These are phyloP conservation scores for Drosophila pachea DNA, from an alignment of 1,140 invertebrate genomes.

Conservation along the genomic window DNA sequence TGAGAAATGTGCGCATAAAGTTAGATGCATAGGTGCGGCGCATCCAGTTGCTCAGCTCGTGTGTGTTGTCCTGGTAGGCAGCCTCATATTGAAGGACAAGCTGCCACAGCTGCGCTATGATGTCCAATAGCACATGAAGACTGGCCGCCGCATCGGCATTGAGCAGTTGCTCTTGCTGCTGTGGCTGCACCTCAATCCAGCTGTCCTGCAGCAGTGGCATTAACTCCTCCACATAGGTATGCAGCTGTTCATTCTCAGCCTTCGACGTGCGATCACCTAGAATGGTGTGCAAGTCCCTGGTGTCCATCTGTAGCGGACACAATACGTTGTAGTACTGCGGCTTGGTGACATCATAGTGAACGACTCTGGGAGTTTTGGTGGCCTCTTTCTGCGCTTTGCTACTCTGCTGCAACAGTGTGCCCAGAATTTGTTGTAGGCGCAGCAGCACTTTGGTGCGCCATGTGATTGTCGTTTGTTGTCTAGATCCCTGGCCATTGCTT, in stretches of 20 bases:
- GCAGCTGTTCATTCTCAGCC: slow-evolving; percentile 47
- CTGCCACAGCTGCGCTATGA: slow-evolving; percentile 81
- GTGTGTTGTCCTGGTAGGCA: slow-evolving; percentile 44
- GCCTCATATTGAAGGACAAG: slow-evolving; percentile 79
- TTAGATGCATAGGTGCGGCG: slow-evolving; percentile 79
- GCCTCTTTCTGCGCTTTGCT: slow-evolving; percentile 11
- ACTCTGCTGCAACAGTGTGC: slow-evolving; percentile 73
- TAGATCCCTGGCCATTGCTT: slow-evolving; percentile 80
- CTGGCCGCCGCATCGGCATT: slow-evolving; percentile 81
- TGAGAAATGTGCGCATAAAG: slow-evolving; percentile 80
- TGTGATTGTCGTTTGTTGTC: slow-evolving; percentile 84
- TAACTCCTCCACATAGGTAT: slow-evolving; percentile 82
- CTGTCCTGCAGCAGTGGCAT: slow-evolving; percentile 86
- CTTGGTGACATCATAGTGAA: slow-evolving; percentile 38
- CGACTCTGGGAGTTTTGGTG: slow-evolving; percentile 2
- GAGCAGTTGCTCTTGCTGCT: slow-evolving; percentile 74
- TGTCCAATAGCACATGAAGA: slow-evolving; percentile 81
- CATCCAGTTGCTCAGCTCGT: slow-evolving; percentile 79
- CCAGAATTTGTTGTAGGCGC: slow-evolving; percentile 83
- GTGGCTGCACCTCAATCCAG: slow-evolving; percentile 84
- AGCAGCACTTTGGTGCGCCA: slow-evolving; percentile 87
- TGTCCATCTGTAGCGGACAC: slow-evolving; percentile 16
- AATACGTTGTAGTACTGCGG: slow-evolving; percentile 55
- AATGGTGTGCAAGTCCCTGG: slow-evolving; percentile 25
- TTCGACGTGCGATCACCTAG: slow-evolving; percentile 32